Percentiles rank a stretch among this genome's conserved stretches.
Evolutionary conservation across 2,797 vertebrate genomes (phyloP).

Genomic region (Balearica regulorum): DNA sequence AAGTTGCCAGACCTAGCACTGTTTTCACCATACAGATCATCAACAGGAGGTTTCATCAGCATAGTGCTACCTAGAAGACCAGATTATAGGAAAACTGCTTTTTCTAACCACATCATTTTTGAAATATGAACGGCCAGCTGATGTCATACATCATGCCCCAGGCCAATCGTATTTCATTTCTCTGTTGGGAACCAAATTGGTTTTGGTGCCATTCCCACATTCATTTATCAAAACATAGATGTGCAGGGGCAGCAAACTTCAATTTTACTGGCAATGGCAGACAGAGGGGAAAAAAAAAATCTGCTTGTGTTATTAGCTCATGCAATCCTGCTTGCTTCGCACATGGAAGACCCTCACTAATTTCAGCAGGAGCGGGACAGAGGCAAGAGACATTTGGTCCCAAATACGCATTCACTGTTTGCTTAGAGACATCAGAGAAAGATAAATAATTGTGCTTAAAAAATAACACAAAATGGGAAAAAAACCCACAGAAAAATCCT

Average conservation of each 20-base stretch:
- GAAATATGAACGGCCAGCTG: background rate
- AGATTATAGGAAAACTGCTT: background rate
- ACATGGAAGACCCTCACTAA: background rate
- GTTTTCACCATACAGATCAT: background rate
- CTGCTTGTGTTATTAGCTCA: background rate
- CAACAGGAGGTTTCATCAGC: background rate
- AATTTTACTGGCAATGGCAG: background rate
- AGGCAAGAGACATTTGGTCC: background rate
- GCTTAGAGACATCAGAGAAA: background rate
- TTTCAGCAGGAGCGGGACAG: background rate
- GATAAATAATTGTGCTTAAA: background rate
- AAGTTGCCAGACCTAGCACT: background rate
- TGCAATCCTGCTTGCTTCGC: background rate
- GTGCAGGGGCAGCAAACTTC: background rate
- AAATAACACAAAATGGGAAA: accelerated
- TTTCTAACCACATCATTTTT: background rate
- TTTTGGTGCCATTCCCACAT: background rate
- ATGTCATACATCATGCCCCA: background rate
- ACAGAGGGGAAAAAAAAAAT: no score
- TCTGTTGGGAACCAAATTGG: background rate
- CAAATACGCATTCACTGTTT: accelerated
- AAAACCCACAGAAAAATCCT: background rate
- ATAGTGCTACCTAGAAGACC: background rate
- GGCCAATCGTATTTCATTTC: background rate
- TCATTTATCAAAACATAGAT: background rate